Evolutionary conservation across 2,888 invertebrate species (phyloP), one percentile per base, ranked within the genome.

Genomic region (Acrobasis repandana): DNA sequence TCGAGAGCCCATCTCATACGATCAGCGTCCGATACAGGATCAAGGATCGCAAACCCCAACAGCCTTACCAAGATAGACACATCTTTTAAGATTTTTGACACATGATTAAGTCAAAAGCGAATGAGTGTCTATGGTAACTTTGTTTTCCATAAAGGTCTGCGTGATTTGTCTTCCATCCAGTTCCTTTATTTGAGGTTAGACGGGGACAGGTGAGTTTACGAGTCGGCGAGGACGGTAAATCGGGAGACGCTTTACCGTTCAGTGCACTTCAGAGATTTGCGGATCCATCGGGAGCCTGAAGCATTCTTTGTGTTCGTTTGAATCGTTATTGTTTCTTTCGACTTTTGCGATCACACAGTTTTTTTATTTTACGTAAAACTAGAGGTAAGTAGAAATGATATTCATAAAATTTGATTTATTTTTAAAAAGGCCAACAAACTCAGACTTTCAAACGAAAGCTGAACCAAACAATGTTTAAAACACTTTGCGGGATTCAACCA

Each of bases 231-330:
- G 73, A 73, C 70, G 76, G 74, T 69, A 77, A 80, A 77, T 77
- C 77, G 77, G 79, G 77, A 74, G 80, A 77, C 77, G 80, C 80
- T 84, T 81, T 77, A 77, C 76, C 78, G 77, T 74, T 78, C 76
- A 82, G 75, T 76, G 77, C 77, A 77, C 83, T 81, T 80, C 62
- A 67, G 81, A 76, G 82, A 74, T 68, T 73, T 67, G 67, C 65
- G 67, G 70, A 71, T 75, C 74, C 73, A 70, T 67, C 48, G 67
- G 71, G 72, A 71, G 68, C 67, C 70, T 62, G 61, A 28, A 28
- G 28, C 28, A 63, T 71, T 70, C 67, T 68, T 67, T 68, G 65
- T 43, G n/a, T 69, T 66, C 65, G 68, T 71, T 72, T 60, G 59
- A 61, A 60, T 58, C 54, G 54, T 61, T 58, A 57, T 61, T 61